Conservation (phyloP, 2,888 invertebrate genomes). For the Nezara viridula region DNA sequence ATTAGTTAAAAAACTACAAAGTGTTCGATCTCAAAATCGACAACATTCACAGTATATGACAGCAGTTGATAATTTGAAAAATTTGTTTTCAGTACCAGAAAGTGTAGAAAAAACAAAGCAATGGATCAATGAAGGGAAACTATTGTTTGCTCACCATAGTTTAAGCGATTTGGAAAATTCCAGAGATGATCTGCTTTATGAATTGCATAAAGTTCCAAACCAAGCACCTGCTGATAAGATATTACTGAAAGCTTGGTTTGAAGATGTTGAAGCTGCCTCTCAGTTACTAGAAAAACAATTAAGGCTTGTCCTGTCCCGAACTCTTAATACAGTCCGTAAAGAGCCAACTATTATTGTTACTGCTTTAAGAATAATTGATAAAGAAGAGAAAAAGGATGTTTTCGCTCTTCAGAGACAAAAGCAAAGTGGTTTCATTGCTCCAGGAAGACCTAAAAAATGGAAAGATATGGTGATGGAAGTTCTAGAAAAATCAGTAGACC, state of each 20-base stretch:
- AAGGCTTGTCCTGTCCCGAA: constrained; percentile 88
- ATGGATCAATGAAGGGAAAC: constrained; percentile 94
- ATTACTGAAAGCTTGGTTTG: constrained; percentile 95
- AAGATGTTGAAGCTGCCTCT: constrained; percentile 93
- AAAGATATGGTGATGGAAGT: constrained; percentile 87
- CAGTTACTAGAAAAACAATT: constrained; percentile 91
- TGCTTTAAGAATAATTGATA: constrained; percentile 93
- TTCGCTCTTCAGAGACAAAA: constrained; percentile 77
- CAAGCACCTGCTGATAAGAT: constrained; percentile 91
- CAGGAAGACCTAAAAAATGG: constrained; percentile 95
- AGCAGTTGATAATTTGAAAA: constrained; percentile 97
- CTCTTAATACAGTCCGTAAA: constrained; percentile 93
- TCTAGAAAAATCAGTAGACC: constrained; percentile 82
- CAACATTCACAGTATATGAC: constrained; percentile 97
- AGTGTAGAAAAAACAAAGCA: constrained; percentile 95
- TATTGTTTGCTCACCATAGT: constrained; percentile 95
- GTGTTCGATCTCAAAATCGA: constrained; percentile 92
- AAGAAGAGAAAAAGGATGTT: constrained; percentile 95
- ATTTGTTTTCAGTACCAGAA: constrained; percentile 97
- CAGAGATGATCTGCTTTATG: constrained; percentile 93
- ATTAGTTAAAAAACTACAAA: constrained; percentile 84
- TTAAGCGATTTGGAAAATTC: constrained; percentile 96
- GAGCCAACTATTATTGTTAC: constrained; percentile 97
- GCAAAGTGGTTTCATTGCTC: constrained; percentile 73
- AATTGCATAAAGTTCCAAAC: constrained; percentile 92